Base-by-base conservation (phyloP, 2,113 vertebrate species). In the Herpailurus yagouaroundi region DNA sequence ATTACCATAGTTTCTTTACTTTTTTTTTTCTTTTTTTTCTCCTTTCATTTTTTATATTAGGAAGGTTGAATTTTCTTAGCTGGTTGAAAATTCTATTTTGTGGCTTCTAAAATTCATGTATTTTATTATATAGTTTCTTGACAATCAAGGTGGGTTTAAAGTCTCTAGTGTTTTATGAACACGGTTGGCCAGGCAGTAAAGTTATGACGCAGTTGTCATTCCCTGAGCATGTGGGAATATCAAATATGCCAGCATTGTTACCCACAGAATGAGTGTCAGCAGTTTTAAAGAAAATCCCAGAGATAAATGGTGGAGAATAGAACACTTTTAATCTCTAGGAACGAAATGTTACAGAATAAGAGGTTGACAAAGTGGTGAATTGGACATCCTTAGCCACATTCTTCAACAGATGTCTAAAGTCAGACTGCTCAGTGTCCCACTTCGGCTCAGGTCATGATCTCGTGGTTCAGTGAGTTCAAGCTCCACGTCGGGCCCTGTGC, bases 111-210 rank as follows among this genome's bases (percentile, higher is more conserved):
- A 77, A 89, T 87, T 12, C 16, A 36, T 79, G 4, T 73, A 29
- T 80, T 92, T 97, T 94, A 81, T 74, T 45, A 82, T 76, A 60
- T 52, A 80, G 21, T 87, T 50, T 82, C 79, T 89, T 79, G 38
- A 71, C 69, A 96, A 87, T 57, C 18, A 83, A n/a, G 10, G 4
- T 57, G 7, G 13, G 5, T 41, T 50, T 90, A 64, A 87, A 57
- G 60, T 71, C 27, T 6, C 2, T 12, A 45, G 38, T 41, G 74
- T 50, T 66, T 11, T 66, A 33, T 7, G 18, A 31, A 66, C 60
- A 36, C 76, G 38, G 21, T n/a, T 81, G 19, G 48, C n/a, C 31
- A 80, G 10, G 66, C 4, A 29, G 29, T 71, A 29, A 77, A 77
- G 52, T 86, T 7, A 1, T 77, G 57, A 77, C 68, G 52, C 4